Conservation (phyloP, 2,797 vertebrate species). For the Merluccius polli region DNA sequence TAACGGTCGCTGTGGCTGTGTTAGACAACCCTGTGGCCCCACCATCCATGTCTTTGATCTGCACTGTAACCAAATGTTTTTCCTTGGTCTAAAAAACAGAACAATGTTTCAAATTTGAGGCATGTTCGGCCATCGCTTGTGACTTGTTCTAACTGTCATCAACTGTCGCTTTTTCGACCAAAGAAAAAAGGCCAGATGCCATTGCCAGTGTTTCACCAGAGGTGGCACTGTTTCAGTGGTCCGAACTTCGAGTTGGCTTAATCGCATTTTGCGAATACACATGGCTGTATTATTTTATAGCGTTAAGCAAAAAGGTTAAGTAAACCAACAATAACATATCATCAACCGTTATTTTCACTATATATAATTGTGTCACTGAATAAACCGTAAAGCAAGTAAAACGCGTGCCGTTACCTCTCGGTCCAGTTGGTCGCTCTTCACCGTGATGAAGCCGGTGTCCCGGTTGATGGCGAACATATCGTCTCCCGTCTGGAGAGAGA, state of each 20-base stretch:
- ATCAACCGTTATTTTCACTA: background rate
- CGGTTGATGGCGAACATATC: conserved; percentile 68
- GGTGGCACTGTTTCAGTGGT: background rate
- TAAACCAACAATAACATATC: background rate
- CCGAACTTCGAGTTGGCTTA: background rate
- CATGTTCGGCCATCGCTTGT: background rate
- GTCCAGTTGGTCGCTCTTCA: conserved; percentile 67
- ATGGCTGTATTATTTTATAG: background rate
- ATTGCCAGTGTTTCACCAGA: background rate
- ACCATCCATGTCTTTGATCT: conserved; percentile 80
- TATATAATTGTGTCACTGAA: background rate
- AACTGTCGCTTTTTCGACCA: background rate
- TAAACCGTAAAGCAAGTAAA: background rate
- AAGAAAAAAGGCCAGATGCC: background rate
- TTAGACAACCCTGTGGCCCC: conserved; percentile 59
- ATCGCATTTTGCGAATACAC: background rate
- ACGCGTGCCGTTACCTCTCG: conserved; percentile 78
- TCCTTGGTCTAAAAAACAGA: conserved; percentile 64
- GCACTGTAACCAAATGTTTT: conserved; percentile 61
- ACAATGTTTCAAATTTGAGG: conserved; percentile 1
- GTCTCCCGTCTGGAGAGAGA: conserved; percentile 62
- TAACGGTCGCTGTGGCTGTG: conserved; percentile 75
- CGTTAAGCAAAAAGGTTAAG: background rate
- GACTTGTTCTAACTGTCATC: no score
- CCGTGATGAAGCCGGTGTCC: conserved; percentile 72